These are phyloP conservation scores for Dermochelys coriacea DNA, from an alignment of 2,797 vertebrate genomes.

Conservation along the genomic window DNA sequence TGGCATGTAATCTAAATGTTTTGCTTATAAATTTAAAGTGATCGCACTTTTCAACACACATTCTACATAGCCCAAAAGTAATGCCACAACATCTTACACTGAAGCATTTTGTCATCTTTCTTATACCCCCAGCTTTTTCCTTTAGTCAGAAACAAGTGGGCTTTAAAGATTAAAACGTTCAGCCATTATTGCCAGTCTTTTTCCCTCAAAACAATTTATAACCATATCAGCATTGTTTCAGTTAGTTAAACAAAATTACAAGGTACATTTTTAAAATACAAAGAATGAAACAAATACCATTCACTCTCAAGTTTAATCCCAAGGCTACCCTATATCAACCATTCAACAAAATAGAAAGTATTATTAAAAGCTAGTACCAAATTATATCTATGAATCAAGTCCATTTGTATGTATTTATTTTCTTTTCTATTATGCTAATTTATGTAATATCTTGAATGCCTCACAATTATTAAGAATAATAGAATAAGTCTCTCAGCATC, in stretches of 20 bases:
- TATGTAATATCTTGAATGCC: background rate
- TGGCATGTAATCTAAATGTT: background rate
- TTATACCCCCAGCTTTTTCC: background rate
- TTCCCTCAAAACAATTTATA: background rate
- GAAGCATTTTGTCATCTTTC: background rate
- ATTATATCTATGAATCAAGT: background rate
- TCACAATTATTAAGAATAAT: background rate
- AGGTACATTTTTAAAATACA: background rate
- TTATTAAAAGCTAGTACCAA: background rate
- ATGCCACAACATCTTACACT: background rate
- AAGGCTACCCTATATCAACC: background rate
- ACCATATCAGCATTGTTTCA: background rate
- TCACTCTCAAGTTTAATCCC: background rate
- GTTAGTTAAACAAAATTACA: background rate
- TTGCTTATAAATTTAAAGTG: background rate
- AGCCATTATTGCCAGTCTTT: background rate
- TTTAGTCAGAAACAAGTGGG: background rate
- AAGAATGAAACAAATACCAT: background rate
- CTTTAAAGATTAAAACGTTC: background rate
- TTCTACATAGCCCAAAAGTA: background rate
- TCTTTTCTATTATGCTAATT: background rate
- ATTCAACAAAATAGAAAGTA: background rate
- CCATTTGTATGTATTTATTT: background rate
- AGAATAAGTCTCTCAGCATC: background rate
- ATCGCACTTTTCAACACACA: background rate